These are phyloP conservation scores for Lagopus muta DNA, from an alignment of 2,113 vertebrate species.

Conservation along the genomic window DNA sequence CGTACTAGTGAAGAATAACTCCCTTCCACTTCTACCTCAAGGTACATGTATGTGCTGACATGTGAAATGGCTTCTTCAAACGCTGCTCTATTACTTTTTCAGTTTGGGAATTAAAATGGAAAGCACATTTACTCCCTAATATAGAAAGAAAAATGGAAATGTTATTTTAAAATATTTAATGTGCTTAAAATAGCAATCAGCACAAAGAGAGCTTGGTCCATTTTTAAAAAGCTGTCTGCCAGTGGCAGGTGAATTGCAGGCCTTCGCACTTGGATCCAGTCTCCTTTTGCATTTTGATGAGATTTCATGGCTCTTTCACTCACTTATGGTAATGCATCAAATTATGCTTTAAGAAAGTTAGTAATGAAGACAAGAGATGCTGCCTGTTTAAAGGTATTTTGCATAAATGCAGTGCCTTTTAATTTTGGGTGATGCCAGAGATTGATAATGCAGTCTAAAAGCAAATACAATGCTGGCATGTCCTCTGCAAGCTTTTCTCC, in stretches of 20 bases:
- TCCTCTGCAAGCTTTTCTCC: conserved; percentile 12
- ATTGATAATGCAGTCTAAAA: conserved; percentile 29
- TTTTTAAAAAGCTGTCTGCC: conserved; percentile 1
- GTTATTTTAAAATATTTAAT: conserved; percentile 17
- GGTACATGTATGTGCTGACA: accelerated
- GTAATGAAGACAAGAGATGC: conserved; percentile 28
- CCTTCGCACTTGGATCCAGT: neutral
- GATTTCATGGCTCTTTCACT: neutral
- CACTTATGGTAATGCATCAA: conserved; percentile 23
- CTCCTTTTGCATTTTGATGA: conserved; percentile 11
- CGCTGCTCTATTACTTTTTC: neutral
- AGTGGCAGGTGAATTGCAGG: neutral
- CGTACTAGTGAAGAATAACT: neutral
- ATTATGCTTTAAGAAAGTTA: conserved; percentile 39
- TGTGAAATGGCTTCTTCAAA: neutral
- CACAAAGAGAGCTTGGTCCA: neutral
- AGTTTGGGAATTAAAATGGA: conserved; percentile 10
- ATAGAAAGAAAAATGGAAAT: conserved; percentile 2
- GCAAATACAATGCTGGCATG: neutral
- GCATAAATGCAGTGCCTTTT: conserved; percentile 33
- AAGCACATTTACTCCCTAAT: neutral
- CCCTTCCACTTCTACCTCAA: neutral
- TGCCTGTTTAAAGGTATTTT: conserved; percentile 32
- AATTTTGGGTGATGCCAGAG: conserved; percentile 8
- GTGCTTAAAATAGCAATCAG: neutral